Base-by-base conservation (phyloP, 2,797 vertebrate genomes). In the Orientallactaga sibirica region DNA sequence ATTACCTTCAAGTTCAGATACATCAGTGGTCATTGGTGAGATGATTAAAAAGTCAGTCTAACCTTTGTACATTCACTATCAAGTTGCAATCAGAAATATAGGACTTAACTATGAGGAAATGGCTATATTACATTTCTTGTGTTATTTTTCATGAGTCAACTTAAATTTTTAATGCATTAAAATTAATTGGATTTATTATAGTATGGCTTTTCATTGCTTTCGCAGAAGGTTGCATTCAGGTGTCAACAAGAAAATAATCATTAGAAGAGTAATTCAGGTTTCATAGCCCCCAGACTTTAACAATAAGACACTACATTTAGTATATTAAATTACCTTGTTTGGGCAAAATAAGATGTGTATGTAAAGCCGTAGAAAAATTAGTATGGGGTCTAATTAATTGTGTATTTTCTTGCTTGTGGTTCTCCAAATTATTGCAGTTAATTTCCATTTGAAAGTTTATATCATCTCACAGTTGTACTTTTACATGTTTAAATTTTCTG, bases 151-250 rank as follows among this genome's bases (percentile, higher is more conserved):
- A 86, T 67, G 85, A 95, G 86, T 88, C 81, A 88, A 91, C 97
- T 94, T 73, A 95, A 96, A 96, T 80, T 73, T 90, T 96, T 93
- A 95, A 94, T 92, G 79, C 4, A 90, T 83, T 88, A 94, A 92
- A 97, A 94, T 95, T 96, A 97, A 93, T 97, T 97, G 83, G 33
- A 91, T 94, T 94, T 96, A 94, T 92, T 96, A 96, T 67, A 88
- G 52, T 64, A 93, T 61, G 86, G 75, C 78, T 83, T 41, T 96
- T 97, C 29, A 89, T 92, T 96, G 96, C 15, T 83, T 92, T 70
- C 80, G 27, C 75, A 52, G 29, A 78, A 71, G n/a, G 62, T 67
- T 93, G n/a, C 64, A 91, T 55, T 87, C 84, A 52, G 25, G 73
- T 89, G 29, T 88, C 67, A 90, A 94, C 52, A 88, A 2, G 81